These are phyloP conservation scores for Nectonema munidae DNA, from an alignment of 2,888 invertebrate species.

Conservation along the genomic window DNA sequence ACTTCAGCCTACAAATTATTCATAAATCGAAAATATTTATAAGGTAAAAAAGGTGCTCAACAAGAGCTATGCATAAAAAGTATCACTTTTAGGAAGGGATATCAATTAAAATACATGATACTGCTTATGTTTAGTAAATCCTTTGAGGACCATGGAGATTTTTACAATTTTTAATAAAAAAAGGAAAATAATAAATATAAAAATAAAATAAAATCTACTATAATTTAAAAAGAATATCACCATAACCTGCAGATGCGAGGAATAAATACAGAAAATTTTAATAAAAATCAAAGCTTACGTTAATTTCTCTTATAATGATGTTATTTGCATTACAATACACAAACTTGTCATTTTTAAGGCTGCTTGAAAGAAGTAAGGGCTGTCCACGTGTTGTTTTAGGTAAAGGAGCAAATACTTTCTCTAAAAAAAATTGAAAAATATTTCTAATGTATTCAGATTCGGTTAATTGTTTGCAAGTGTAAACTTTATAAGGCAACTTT, in stretches of 20 bases:
- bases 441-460: no score
- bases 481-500: no score
- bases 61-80: no score
- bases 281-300: slow-evolving; percentile 29
- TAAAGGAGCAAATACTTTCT: slow-evolving; percentile 40
- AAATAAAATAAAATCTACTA: slow-evolving; percentile 15
- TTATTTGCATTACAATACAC: slow-evolving; percentile 86
- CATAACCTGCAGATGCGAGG: slow-evolving; percentile 9
- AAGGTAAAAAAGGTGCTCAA: no score
- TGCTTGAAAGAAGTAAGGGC: slow-evolving; percentile 63
- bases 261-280: slow-evolving; percentile 7
- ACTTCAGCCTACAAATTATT: no score
- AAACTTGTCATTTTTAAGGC: slow-evolving; percentile 82
- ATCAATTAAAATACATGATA: no score
- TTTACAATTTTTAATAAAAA: no score
- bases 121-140: no score
- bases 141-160: no score
- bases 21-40: no score
- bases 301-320: slow-evolving; percentile 76
- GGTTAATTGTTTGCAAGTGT: no score
- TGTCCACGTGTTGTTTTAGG: slow-evolving; percentile 74
- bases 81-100: no score
- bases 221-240: slow-evolving; percentile 15
- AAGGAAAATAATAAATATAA: slow-evolving; percentile 2
- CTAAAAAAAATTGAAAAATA: slow-evolving; percentile 20